Base-by-base conservation (phyloP, 2,888 invertebrate genomes). In the Ornithoptera priamus region DNA sequence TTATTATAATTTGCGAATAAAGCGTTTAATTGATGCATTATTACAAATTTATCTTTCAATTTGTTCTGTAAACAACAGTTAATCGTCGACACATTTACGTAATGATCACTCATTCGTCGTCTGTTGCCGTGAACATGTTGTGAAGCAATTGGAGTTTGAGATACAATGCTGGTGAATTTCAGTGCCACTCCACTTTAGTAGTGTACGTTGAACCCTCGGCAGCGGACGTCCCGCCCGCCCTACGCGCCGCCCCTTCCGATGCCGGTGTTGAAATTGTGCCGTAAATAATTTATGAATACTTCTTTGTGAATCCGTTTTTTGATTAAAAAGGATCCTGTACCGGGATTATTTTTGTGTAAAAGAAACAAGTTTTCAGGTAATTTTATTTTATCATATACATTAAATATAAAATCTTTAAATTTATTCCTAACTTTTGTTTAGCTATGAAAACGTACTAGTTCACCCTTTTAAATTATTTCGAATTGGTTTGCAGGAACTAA, bases 151-250 rank as follows among this genome's bases (percentile, higher is more conserved):
- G 57, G 24, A 65, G 39, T 50, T 36, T 64, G 64, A 58, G 62
- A 64, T 69, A 69, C 69, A 62, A 18, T 66, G 59, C 39, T 65
- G 64, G 69, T 67, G 71, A 70, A 67, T 66, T 72, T 74, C 75
- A 73, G 75, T 78, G 15, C 63, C 58, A 65, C 61, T 22, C 59
- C 62, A 66, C 62, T 75, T 78, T 82, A 84, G 87, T 87, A 77
- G 80, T 75, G 73, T 75, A 75, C 75, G 70, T 79, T 72, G 75
- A 60, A 73, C 72, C 74, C 69, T 68, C 63, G 72, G 72, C 78
- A 84, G 83, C 80, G 85, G 85, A 77, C 80, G 87, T 77, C 70
- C 84, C 86, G 87, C 85, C 85, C 88, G 86, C 87, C 85, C 81
- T 70, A 62, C 72, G 72, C n/a, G 3, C 12, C 63, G 63, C 61